Evolutionary conservation across 2,888 invertebrate genomes (phyloP), one percentile per base, ranked within the genome.

Genomic region (Diadegma fenestrale): DNA sequence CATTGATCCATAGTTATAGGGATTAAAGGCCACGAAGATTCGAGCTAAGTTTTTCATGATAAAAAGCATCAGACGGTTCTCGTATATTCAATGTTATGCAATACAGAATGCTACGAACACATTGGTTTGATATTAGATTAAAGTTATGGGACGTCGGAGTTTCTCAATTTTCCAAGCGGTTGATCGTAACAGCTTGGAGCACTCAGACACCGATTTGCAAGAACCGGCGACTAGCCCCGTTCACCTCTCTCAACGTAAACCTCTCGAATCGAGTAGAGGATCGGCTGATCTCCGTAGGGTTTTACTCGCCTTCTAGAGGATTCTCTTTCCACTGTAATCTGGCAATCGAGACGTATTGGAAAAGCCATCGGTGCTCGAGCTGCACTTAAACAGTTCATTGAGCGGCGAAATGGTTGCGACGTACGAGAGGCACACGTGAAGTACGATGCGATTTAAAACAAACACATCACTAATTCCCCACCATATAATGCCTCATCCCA

Each of bases 131-230:
- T n/a, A 45, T 37, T 30, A 64, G 43, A 43, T 58, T 72, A 58
- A 85, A 19, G 68, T 45, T 69, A 75, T 41, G 14, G 48, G 22
- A 26, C 58, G 76, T 77, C 51, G 54, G 77, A 85, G 76, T 72
- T 80, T 76, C 51, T 79, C 76, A 80, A 85, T 85, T 85, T 85
- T 85, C 85, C 85, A 80, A 85, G 82, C 66, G 61, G 80, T 63
- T 85, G 76, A 82, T 72, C 63, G 61, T 33, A 77, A 77, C 72
- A 54, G 48, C 66, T 77, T 30, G 26, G 3, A 58, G 41, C 71
- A 48, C 30, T 48, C 30, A 48, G 30, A 58, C 30, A 37, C 45
- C 54, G 43, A 69, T 68, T 66, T 26, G 41, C 73, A 63, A 66
- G 48, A 77, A 80, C 61, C 66, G 54, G 66, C 37, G 26, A 30